Percentiles rank a stretch among this genome's conserved stretches.
phyloP scores from a whole-genome alignment of 2,797 vertebrate species.

The Pogoniulus pusillus region DNA sequence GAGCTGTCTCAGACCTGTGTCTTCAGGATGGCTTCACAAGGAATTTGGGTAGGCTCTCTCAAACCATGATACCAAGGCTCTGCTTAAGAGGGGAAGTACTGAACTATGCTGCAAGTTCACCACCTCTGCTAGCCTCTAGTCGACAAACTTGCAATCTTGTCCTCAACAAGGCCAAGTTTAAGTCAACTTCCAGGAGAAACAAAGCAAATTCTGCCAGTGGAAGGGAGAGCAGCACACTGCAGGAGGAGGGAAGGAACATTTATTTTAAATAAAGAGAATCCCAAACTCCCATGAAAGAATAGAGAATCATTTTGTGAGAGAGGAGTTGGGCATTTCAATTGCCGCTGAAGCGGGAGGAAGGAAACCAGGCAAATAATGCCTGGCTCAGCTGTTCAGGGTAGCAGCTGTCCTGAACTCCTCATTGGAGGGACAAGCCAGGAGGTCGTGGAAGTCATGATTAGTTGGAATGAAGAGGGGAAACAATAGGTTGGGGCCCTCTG shows the following conservation, averaged over 20 bases:
- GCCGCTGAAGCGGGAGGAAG: background rate
- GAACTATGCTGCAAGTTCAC: background rate
- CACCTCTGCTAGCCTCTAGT: background rate
- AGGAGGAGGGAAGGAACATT: background rate
- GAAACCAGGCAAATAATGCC: background rate
- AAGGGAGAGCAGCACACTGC: background rate
- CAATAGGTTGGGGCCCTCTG: slow-evolving; percentile 55
- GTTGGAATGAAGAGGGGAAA: slow-evolving; percentile 44
- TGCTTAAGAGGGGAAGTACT: background rate
- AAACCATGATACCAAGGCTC: background rate
- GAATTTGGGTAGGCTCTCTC: background rate
- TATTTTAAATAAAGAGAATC: background rate
- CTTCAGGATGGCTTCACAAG: background rate
- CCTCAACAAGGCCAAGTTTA: background rate
- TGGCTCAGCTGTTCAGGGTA: slow-evolving; percentile 58
- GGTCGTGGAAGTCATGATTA: slow-evolving; percentile 57
- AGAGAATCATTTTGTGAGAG: background rate
- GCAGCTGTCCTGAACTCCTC: slow-evolving; percentile 62
- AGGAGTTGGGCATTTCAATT: background rate
- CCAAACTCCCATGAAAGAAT: background rate
- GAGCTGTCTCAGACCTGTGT: background rate
- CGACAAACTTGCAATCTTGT: background rate
- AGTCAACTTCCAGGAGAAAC: background rate
- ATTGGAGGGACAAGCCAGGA: background rate
- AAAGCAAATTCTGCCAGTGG: background rate